A percentile compares a stretch with the other conserved stretches of the same genome.
phyloP scores from a whole-genome alignment of 2,888 invertebrate genomes.

The Pediacus dermestoides region DNA sequence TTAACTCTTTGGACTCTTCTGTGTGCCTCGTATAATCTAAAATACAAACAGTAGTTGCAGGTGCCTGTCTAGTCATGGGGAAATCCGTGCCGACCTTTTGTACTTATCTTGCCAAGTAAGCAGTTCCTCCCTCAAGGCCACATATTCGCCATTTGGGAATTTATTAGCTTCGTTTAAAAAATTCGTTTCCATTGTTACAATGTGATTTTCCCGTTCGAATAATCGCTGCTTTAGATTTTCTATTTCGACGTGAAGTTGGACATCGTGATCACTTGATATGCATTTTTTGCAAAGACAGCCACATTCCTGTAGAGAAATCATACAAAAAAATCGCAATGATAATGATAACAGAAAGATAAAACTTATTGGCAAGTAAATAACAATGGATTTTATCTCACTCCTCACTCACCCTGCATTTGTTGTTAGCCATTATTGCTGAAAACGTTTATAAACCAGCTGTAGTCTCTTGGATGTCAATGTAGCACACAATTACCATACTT shows the following conservation, averaged over 20 bases:
- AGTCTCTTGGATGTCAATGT: background rate
- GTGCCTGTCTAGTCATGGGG: too few species aligned
- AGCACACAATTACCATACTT: background rate
- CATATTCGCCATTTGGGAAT: constrained; percentile 64
- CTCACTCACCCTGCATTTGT: constrained; percentile 29
- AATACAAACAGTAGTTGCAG: too few species aligned
- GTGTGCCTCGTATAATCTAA: constrained; percentile 86
- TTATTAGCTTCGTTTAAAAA: constrained; percentile 66
- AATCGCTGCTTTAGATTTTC: constrained; percentile 80
- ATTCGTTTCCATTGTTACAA: constrained; percentile 82
- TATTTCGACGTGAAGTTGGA: constrained; percentile 82
- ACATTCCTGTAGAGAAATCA: too few species aligned
- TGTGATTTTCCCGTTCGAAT: constrained; percentile 76
- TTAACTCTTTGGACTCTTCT: constrained; percentile 91
- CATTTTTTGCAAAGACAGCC: constrained; percentile 59
- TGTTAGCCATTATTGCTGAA: constrained; percentile 27
- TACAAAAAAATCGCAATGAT: constrained; percentile 19
- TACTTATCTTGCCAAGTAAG: constrained; percentile 90
- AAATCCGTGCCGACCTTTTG: constrained; percentile 76
- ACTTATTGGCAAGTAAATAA: constrained; percentile 19
- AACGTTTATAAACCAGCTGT: background rate
- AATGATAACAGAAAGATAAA: constrained; percentile 8
- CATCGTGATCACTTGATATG: constrained; percentile 50
- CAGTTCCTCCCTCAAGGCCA: constrained; percentile 78
- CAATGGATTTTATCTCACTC: too few species aligned